These are phyloP conservation scores for Cetoscarus ocellatus DNA, from an alignment of 2,797 vertebrate species.

Conservation along the genomic window DNA sequence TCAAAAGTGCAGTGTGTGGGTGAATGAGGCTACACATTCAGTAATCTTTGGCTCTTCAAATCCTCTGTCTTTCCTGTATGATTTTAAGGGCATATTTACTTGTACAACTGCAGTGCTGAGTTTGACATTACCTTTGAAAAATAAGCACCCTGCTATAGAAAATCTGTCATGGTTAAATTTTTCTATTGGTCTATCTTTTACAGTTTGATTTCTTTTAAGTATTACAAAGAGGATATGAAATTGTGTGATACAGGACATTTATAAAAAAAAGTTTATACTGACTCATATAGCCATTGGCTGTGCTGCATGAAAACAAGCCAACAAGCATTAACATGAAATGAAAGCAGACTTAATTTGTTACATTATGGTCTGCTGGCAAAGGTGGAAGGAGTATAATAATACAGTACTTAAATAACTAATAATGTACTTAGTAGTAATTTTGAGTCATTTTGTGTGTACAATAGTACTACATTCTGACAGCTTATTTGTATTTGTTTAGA, in stretches of 20 bases:
- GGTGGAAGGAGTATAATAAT: too few species aligned
- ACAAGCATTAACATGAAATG: slow-evolving; percentile 27
- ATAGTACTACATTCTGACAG: too few species aligned
- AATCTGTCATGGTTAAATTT: neutral
- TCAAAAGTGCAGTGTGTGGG: too few species aligned
- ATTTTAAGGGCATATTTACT: too few species aligned
- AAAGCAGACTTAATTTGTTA: slow-evolving; percentile 24
- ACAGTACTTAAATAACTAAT: too few species aligned
- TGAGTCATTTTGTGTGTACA: too few species aligned
- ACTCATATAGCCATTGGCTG: neutral
- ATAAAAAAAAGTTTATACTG: too few species aligned
- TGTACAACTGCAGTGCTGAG: too few species aligned
- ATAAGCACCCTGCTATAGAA: neutral
- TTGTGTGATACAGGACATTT: too few species aligned
- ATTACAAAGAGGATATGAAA: too few species aligned
- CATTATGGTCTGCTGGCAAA: slow-evolving; percentile 12
- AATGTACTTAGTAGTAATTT: neutral
- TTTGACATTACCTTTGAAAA: neutral
- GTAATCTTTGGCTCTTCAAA: neutral
- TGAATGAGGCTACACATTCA: too few species aligned
- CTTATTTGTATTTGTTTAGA: too few species aligned
- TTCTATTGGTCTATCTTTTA: neutral
- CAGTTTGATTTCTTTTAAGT: neutral
- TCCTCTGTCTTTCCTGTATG: neutral
- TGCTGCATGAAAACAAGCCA: slow-evolving; percentile 14